Evolutionary conservation across 2,113 vertebrate genomes (phyloP).

Genomic region (Balaenoptera acutorostrata): DNA sequence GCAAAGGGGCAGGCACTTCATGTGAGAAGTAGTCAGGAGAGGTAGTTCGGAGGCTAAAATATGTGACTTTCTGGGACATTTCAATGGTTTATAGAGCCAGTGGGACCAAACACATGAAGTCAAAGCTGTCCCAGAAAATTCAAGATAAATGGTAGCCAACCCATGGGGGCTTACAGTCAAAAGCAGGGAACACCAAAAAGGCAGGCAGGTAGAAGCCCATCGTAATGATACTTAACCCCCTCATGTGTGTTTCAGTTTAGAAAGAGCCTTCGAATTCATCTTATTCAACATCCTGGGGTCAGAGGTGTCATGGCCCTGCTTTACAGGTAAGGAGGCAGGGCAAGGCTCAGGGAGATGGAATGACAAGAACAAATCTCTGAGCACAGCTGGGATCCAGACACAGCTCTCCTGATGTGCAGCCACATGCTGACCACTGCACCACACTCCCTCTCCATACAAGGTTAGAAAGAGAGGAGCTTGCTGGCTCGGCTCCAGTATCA

Average conservation of each 20-base stretch:
- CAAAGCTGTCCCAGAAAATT: slow-evolving; percentile 23
- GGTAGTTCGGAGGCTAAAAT: slow-evolving; percentile 23
- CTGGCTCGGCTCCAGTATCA: neutral
- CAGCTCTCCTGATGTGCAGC: neutral
- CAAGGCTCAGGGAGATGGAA: neutral
- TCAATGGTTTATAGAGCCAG: slow-evolving; percentile 5
- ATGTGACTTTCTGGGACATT: slow-evolving; percentile 28
- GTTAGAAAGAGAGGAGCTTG: rapidly evolving
- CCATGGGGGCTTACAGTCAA: neutral
- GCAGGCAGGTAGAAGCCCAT: neutral
- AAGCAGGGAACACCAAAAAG: neutral
- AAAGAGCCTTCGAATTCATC: neutral
- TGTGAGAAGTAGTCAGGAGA: neutral
- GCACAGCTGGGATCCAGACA: neutral
- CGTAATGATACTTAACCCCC: rapidly evolving
- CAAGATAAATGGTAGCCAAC: slow-evolving; percentile 10
- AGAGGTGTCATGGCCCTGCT: neutral
- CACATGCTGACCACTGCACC: neutral
- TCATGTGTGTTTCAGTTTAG: rapidly evolving
- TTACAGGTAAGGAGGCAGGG: neutral
- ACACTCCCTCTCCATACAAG: neutral
- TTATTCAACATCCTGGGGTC: neutral
- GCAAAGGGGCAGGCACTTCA: neutral
- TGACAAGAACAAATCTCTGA: neutral
- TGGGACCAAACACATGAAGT: neutral